Evolutionary conservation across 92 coral and sea anemone genomes (phyloP), one percentile per base, ranked within the genome.

Genomic region (Palythoa grandis): DNA sequence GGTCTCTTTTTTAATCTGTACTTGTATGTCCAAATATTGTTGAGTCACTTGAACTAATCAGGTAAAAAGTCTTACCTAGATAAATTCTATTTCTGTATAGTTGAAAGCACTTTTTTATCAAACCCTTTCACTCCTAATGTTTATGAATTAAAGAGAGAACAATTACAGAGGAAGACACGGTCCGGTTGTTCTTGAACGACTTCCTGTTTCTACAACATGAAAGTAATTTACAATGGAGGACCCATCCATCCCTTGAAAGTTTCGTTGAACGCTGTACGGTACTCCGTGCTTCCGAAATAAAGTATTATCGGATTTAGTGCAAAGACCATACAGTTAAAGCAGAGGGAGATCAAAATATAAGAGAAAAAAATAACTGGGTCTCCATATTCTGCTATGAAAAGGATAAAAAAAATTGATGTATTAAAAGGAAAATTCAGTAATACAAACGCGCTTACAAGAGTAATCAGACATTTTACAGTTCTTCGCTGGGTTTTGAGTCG

Each of bases 361-460:
- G 50, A 24, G 14, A 19, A 70, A 6, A 12, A 4, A 25, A 8
- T 24, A 15, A 70, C 20, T 70, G 1, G n/a, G 43, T 10, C 25
- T 25, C 0, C 4, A 69, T 1, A 8, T 11, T 7, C 13, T 61
- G 25, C 19, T 5, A 13, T 23, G 11, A 35, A 37, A 11, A 35
- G 35, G 48, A 3, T 22, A 38, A 71, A 38, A 2, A 0, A 38
- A 71, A 29, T 12, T 71, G 48, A 35, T 1, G 11, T 37, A 13
- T 38, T 23, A 16, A 0, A 72, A 7, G 76, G 54, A 38, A 39
- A 35, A 35, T 13, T 72, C 22, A 17, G 11, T 11, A 22, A 11
- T 72, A 47, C 14, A 72, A 72, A 72, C 17, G 77, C 14, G 29
- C 77, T 5, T 5, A 72, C 77, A 72, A 72, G 77, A 43, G 56